Conservation (phyloP, 2,888 invertebrate species). For the Dryadula phaetusa region DNA sequence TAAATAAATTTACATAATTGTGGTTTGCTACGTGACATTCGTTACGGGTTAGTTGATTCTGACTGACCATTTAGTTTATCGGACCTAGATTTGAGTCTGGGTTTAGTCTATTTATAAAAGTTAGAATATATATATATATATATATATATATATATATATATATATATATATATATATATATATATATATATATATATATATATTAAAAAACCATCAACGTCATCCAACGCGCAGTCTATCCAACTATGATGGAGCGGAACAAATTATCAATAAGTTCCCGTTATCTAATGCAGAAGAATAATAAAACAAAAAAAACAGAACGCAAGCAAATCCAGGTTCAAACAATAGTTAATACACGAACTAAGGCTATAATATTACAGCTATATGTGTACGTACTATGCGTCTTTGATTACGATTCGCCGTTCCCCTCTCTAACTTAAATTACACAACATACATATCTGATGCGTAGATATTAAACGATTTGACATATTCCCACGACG, state of each 20-base stretch:
- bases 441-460: constrained; percentile 26
- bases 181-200: too few species aligned
- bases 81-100: background rate
- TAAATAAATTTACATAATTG: background rate
- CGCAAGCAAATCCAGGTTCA: background rate
- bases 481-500: constrained; percentile 29
- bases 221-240: too few species aligned
- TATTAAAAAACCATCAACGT: too few species aligned
- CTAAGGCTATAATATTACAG: constrained; percentile 20
- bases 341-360: background rate
- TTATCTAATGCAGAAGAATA: too few species aligned
- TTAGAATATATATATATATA: too few species aligned
- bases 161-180: too few species aligned
- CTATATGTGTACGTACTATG: constrained; percentile 7
- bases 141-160: too few species aligned
- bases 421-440: constrained; percentile 31
- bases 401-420: constrained; percentile 27
- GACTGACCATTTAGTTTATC: background rate
- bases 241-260: too few species aligned
- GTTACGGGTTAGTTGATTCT: background rate
- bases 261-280: too few species aligned
- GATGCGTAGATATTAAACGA: constrained; percentile 27
- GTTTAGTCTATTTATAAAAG: too few species aligned
- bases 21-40: background rate
- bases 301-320: background rate